A percentile compares a stretch with the other conserved stretches of the same genome.
Evolutionary conservation across 2,113 vertebrate species (phyloP).

Genomic region (Capreolus pygargus): DNA sequence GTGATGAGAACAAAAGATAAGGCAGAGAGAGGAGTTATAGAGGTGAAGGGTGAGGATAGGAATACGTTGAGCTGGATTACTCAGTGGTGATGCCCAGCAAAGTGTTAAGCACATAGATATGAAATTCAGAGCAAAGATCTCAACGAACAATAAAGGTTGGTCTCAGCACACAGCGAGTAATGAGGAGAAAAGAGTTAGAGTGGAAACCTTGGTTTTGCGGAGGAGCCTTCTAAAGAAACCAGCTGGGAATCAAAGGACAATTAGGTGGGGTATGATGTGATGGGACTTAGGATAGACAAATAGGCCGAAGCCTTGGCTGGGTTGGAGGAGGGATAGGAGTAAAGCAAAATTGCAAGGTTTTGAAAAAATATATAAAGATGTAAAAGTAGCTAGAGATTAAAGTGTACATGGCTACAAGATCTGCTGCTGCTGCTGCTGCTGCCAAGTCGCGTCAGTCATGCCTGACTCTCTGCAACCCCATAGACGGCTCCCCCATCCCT

Average conservation of each 20-base stretch:
- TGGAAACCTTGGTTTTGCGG: background rate
- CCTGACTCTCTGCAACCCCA: accelerated
- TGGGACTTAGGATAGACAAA: background rate
- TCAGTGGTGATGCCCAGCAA: background rate
- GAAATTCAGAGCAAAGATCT: background rate
- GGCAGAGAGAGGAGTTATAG: background rate
- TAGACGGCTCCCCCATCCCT: accelerated
- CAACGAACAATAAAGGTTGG: background rate
- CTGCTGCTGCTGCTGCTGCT: background rate
- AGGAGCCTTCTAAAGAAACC: background rate
- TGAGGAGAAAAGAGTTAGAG: background rate
- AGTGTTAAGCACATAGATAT: background rate
- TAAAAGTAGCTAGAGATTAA: background rate
- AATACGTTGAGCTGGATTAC: background rate
- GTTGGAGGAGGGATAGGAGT: background rate
- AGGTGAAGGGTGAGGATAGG: background rate
- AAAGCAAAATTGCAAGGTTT: background rate
- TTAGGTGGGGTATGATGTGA: accelerated
- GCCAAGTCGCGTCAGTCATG: background rate
- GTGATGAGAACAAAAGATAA: background rate
- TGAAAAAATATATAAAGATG: background rate
- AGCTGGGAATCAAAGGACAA: background rate
- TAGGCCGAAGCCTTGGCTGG: background rate
- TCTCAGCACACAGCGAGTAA: background rate
- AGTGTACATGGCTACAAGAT: background rate